Base-by-base conservation (phyloP, 2,888 invertebrate species). In the Pseudococcus jackbeardsleyi region DNA sequence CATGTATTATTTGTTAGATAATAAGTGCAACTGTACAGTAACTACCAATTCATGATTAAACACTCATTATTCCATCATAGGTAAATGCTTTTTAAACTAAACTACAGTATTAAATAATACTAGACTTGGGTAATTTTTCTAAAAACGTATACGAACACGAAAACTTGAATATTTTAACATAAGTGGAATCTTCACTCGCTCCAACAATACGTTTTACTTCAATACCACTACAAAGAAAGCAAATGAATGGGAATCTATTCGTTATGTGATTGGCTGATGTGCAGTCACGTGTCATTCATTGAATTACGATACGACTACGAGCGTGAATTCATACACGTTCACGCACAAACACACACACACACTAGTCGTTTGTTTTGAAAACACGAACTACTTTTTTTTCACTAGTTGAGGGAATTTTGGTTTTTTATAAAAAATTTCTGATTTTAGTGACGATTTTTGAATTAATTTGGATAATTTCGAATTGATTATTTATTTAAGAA, bases 261-360 rank as follows among this genome's bases (percentile, higher is more conserved):
- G 39, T 33, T 50, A n/a, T 48, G 22, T 54, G n/a, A 87, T 87
- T 87, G 87, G 87, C 42, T 46, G 0, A 4, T 7, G n/a, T 50
- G 11, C 48, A 54, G 79, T 87, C 87, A 87, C 72, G 87, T 87
- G 87, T 26, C 19, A 87, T 87, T 87, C 87, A 87, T 87, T 87
- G 87, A 87, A 86, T 48, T 86, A 86, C 86, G 50, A 22, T 42
- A n/a, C 79, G 79, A 46, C 8, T 46, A 12, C 46, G 9, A 46
- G 46, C 46, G 46, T 46, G 6, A 46, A 5, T 46, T 46, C 46
- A 33, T 3, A 33, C 26, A 3, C 26, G 3, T 33, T 1, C 26
- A 33, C 3, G 3, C 26, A 33, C 26, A 33, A 33, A 33, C 3
- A 33, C 26, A 33, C 26, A 33, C 26, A 33, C 26, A 33, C 26